Base-by-base conservation (phyloP, 2,797 vertebrate genomes). In the Sandelia bainsii region DNA sequence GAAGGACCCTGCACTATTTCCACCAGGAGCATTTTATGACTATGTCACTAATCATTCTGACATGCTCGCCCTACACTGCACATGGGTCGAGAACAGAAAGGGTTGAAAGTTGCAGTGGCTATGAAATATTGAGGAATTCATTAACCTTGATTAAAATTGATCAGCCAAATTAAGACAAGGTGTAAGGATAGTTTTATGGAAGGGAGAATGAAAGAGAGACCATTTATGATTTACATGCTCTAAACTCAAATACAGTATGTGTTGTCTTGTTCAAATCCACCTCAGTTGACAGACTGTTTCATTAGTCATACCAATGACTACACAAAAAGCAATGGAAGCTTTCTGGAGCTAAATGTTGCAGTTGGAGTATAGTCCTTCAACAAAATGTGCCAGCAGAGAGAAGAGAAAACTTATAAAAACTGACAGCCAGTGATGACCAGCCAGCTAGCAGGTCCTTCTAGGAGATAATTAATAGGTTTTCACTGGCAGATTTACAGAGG, bases 381-480 rank as follows among this genome's bases (percentile, higher is more conserved):
- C 80, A 85, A 85, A 88, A 86, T 83, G 79, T 82, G 79, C 74
- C 80, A 69, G 79, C 62, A 69, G 68, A 74, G 81, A 81, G 83
- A 64, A 77, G 60, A 58, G 84, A 77, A 78, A 87, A 87, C 80
- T 90, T 85, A 90, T 92, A 90, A 93, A 91, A 91, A 81, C 83
- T 91, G 91, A 91, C 89, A 91, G 87, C 70, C 51, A 68, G 85
- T 84, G 87, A 91, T 93, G 82, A 82, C 80, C 80, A 64, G 85
- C 82, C 82, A 83, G 87, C 83, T 22, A 85, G 82, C 85, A 87
- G 80, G 87, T 87, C 83, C 85, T 83, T 89, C 87, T 88, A 79
- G 77, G 77, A 91, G 84, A 88, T 92, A 92, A 92, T 93, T 89
- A 92, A 91, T 88, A 87, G 87, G 82, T 87, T 91, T 88, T 83